Percentiles rank a stretch among this genome's conserved stretches.
These are phyloP conservation scores for Octonoba sinensis DNA, from an alignment of 2,888 invertebrate genomes.

Conservation along the genomic window DNA sequence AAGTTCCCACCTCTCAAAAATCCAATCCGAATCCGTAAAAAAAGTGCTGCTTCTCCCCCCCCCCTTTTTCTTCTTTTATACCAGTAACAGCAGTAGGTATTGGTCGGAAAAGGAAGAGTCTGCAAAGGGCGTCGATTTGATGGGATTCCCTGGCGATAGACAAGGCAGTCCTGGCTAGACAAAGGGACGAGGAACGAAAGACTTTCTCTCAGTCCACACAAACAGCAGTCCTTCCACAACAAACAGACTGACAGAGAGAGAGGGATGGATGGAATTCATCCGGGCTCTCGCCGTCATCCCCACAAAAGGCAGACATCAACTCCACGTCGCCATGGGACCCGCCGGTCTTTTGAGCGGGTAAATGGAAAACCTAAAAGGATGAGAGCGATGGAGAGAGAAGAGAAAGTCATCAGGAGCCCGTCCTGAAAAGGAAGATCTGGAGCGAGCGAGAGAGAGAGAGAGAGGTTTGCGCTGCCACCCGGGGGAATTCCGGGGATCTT, in stretches of 20 bases:
- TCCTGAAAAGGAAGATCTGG: background rate
- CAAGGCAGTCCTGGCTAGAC: slow-evolving; percentile 9
- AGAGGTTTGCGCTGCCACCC: slow-evolving; percentile 1
- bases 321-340: slow-evolving; percentile 29
- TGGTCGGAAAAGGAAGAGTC: slow-evolving; percentile 18
- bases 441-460: background rate
- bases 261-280: slow-evolving; percentile 20
- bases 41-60: too few relatives aligned
- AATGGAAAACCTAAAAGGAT: slow-evolving; percentile 48
- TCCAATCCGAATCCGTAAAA: slow-evolving; percentile 2
- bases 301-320: slow-evolving; percentile 60
- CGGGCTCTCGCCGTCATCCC: slow-evolving; percentile 43
- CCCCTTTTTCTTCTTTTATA: too few relatives aligned
- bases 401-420: too few relatives aligned
- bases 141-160: slow-evolving; percentile 43
- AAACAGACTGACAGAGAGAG: slow-evolving; percentile 19
- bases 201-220: slow-evolving; percentile 49
- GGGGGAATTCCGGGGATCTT: slow-evolving; percentile 9
- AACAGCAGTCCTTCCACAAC: slow-evolving; percentile 33
- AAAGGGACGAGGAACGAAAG: slow-evolving; percentile 21
- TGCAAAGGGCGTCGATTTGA: slow-evolving; percentile 61
- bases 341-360: slow-evolving; percentile 50
- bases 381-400: slow-evolving; percentile 27
- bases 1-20: slow-evolving; percentile 6
- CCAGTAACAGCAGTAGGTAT: slow-evolving; percentile 8